Conservation (phyloP, 2,797 vertebrate species). For the Sylvilagus floridanus region DNA sequence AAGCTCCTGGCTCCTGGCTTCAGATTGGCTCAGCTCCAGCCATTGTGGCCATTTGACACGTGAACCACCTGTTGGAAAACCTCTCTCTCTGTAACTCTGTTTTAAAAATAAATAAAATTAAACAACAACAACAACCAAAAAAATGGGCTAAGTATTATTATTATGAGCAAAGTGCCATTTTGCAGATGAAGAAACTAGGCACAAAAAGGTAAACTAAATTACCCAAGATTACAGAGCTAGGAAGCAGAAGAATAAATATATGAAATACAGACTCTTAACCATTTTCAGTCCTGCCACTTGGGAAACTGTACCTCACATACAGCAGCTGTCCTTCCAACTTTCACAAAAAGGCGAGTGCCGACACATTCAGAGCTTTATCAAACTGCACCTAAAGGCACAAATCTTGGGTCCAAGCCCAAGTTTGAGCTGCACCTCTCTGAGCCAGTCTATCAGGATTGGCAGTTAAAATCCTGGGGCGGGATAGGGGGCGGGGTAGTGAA, state of each 20-base stretch:
- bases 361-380: slow-evolving; percentile 48
- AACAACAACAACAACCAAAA: no score
- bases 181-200: slow-evolving; percentile 16
- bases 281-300: slow-evolving; percentile 10
- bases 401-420: not conserved
- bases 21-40: no score
- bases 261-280: not conserved
- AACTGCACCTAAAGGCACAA: not conserved
- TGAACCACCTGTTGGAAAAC: no score
- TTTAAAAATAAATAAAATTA: no score
- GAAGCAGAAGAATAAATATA: slow-evolving; percentile 46
- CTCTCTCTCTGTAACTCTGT: no score
- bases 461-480: not conserved
- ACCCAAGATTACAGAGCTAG: not conserved
- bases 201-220: slow-evolving; percentile 44
- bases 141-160: not conserved
- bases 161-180: not conserved
- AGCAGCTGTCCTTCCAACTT: not conserved
- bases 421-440: not conserved
- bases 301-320: not conserved
- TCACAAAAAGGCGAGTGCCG: not conserved
- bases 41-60: no score
- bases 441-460: not conserved
- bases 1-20: no score
- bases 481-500: no score